These are phyloP conservation scores for Phylloscopus trochiloides DNA, from an alignment of 2,113 vertebrate genomes.

Conservation along the genomic window DNA sequence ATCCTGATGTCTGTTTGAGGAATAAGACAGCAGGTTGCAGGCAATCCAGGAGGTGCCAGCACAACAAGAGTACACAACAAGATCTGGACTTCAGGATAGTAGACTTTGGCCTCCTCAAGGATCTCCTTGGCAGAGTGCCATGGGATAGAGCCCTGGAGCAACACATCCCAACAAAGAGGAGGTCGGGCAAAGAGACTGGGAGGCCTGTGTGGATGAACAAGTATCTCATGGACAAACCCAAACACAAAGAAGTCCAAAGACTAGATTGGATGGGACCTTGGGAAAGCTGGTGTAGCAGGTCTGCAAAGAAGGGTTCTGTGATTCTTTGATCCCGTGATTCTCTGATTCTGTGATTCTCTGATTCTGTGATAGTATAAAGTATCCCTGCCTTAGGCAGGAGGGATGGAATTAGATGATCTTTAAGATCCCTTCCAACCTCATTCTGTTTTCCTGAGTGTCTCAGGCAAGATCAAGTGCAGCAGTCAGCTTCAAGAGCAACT, in stretches of 20 bases:
- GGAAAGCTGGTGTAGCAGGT: background rate
- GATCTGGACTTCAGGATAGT: background rate
- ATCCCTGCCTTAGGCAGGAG: background rate
- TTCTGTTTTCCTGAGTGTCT: background rate
- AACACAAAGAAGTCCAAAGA: background rate
- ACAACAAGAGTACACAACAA: background rate
- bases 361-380: background rate
- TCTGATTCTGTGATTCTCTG: background rate
- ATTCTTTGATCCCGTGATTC: background rate
- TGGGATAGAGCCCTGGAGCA: background rate
- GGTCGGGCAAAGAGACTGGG: background rate
- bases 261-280: background rate
- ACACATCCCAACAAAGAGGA: background rate
- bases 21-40: background rate
- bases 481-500: background rate
- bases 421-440: background rate
- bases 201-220: background rate
- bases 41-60: background rate
- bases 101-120: background rate
- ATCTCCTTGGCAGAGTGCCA: background rate
- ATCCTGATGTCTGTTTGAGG: background rate
- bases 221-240: background rate
- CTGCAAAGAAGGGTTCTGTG: background rate
- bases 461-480: background rate
- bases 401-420: background rate